A percentile compares a stretch with the other conserved stretches of the same genome.
These are phyloP conservation scores for Sapayoa aenigma DNA, from an alignment of 2,113 vertebrate genomes.

Conservation along the genomic window DNA sequence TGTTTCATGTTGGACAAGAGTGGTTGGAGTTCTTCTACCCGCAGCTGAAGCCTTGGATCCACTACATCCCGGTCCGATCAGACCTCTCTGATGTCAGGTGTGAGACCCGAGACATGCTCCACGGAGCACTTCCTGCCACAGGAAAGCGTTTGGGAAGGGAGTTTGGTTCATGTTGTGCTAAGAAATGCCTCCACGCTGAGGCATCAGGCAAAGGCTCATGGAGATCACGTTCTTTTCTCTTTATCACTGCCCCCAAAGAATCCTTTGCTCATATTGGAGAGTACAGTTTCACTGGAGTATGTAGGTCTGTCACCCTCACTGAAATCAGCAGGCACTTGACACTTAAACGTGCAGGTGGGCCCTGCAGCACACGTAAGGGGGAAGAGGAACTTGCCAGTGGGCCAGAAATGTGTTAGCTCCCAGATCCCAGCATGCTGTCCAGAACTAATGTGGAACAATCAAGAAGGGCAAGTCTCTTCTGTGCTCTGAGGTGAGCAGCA, in stretches of 20 bases:
- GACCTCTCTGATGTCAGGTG: constrained; percentile 93
- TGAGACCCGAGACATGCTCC: neutral
- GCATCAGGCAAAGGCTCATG: neutral
- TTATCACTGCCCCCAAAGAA: neutral
- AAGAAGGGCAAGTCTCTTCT: neutral
- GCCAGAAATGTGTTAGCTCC: neutral
- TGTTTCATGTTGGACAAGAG: constrained; percentile 93
- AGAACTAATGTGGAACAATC: neutral
- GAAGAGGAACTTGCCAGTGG: neutral
- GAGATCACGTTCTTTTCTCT: neutral
- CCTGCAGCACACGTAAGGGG: neutral
- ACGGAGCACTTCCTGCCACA: fast-evolving
- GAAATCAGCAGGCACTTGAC: neutral
- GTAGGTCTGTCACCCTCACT: neutral
- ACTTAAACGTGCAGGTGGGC: neutral
- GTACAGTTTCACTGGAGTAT: neutral
- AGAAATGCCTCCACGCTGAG: neutral
- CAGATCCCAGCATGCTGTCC: neutral
- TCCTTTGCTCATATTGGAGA: neutral
- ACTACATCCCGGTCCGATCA: constrained; percentile 90
- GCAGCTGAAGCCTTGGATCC: constrained; percentile 93
- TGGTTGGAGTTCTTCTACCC: constrained; percentile 97
- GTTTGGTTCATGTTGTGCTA: neutral
- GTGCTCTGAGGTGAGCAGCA: neutral
- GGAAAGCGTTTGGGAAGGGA: neutral